Percentiles rank a stretch among this genome's conserved stretches.
Conservation (phyloP, 2,888 invertebrate species). For the Drosophila lutescens region DNA sequence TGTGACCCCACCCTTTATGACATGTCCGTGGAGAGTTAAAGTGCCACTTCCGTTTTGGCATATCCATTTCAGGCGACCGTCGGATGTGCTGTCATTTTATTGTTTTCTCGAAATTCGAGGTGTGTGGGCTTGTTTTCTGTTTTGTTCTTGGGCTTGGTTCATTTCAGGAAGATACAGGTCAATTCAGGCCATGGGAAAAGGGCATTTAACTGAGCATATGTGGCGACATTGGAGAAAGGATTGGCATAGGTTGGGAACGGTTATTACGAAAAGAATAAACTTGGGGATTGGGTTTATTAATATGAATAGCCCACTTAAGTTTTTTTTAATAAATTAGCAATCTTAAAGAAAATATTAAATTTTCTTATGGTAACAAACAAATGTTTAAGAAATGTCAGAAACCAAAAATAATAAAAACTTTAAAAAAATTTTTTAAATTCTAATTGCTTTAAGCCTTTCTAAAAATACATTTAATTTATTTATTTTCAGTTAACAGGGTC, state of each 20-base stretch:
- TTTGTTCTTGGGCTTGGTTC: constrained; percentile 54
- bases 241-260: constrained; percentile 26
- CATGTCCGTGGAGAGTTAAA: constrained; percentile 53
- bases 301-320: background rate
- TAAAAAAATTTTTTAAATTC: too few species aligned
- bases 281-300: constrained; percentile 1
- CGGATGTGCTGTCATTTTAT: constrained; percentile 45
- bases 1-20: constrained; percentile 51
- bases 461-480: too few species aligned
- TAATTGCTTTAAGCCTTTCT: too few species aligned
- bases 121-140: constrained; percentile 33
- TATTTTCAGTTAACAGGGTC: background rate
- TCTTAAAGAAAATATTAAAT: too few species aligned
- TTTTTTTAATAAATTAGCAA: too few species aligned
- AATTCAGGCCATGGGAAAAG: constrained; percentile 37
- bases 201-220: constrained; percentile 41
- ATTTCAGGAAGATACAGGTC: constrained; percentile 35
- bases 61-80: constrained; percentile 23
- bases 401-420: too few species aligned
- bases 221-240: constrained; percentile 27
- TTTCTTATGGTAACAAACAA: too few species aligned
- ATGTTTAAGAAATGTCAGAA: too few species aligned
- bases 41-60: constrained; percentile 60
- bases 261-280: background rate
- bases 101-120: constrained; percentile 30